Conservation (phyloP, 2,888 invertebrate species). For the Rotaria macrura region DNA sequence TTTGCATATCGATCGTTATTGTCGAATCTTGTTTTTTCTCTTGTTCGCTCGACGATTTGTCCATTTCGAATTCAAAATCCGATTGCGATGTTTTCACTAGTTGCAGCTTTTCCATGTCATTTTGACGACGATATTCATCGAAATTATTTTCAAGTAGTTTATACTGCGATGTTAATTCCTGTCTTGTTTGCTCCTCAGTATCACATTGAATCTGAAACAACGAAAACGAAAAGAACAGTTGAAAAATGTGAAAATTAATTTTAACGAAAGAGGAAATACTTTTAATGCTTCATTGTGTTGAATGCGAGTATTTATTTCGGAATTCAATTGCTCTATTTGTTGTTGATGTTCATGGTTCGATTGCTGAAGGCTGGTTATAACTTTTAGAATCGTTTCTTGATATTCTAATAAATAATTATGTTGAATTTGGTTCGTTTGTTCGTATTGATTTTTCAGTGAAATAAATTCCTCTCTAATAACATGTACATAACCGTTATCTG, state of each 20-base stretch:
- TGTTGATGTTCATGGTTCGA: background rate
- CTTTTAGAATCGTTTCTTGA: background rate
- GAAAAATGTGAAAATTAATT: background rate
- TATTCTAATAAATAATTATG: background rate
- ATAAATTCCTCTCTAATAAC: background rate
- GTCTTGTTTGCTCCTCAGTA: background rate
- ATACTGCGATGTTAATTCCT: background rate
- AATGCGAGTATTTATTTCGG: background rate
- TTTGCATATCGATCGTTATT: background rate
- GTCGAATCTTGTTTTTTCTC: background rate
- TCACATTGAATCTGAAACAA: background rate
- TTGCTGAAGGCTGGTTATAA: background rate
- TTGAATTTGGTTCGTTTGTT: background rate
- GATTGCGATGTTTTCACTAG: background rate
- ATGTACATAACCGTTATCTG: background rate
- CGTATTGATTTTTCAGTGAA: background rate
- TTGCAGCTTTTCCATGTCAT: background rate
- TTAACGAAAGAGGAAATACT: background rate
- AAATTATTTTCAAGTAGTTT: background rate
- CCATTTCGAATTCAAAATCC: conserved; percentile 6
- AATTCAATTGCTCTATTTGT: background rate
- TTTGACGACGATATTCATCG: background rate
- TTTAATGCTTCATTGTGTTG: conserved; percentile 8
- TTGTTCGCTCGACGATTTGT: background rate
- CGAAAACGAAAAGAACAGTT: background rate